A percentile compares a stretch with the other conserved stretches of the same genome.
phyloP scores from a whole-genome alignment of 2,113 vertebrate genomes.

The Himantopus leucocephalus region DNA sequence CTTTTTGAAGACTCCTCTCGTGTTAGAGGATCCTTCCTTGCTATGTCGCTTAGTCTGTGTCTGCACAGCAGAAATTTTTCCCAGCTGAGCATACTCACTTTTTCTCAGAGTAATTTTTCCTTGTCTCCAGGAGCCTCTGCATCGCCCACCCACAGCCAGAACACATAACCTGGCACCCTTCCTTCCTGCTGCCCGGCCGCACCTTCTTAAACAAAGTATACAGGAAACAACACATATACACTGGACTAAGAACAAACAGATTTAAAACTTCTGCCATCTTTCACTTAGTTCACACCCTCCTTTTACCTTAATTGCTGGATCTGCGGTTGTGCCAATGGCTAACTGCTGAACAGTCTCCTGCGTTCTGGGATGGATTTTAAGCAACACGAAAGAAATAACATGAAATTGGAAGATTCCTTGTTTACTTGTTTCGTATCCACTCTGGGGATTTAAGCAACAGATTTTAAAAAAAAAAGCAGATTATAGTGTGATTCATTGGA shows the following conservation, averaged over 20 bases:
- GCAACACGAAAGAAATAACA: background rate
- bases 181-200: background rate
- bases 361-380: background rate
- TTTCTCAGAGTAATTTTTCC: background rate
- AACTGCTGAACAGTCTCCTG: background rate
- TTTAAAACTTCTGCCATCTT: background rate
- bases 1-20: background rate
- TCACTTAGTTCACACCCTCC: background rate
- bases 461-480: background rate
- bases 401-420: background rate
- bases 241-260: slow-evolving; percentile 10
- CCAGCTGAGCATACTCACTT: background rate
- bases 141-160: background rate
- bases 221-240: background rate
- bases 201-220: slow-evolving; percentile 12
- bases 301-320: background rate
- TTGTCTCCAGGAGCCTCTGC: background rate
- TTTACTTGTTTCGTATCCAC: background rate
- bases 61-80: background rate
- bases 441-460: background rate
- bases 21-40: background rate
- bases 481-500: background rate
- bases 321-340: background rate
- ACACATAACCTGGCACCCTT: background rate
- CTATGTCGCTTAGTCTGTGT: background rate